Conservation (phyloP, 2,888 invertebrate genomes). For the Acleris holmiana region DNA sequence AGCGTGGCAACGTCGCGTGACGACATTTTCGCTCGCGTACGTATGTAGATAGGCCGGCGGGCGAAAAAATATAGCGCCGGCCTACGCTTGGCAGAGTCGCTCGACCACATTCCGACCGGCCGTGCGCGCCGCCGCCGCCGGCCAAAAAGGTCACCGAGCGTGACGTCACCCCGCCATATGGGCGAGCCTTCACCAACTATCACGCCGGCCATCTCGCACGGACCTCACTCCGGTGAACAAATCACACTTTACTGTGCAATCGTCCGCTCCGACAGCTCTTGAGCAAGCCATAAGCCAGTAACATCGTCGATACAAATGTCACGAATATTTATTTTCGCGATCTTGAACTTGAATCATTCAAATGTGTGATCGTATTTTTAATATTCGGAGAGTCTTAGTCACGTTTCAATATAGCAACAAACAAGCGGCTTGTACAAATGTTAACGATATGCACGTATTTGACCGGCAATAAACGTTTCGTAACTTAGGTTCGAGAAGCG, state of each 20-base stretch:
- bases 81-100: conserved; percentile 82
- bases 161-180: conserved; percentile 81
- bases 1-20: conserved; percentile 85
- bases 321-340: conserved; percentile 17
- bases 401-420: conserved; percentile 14
- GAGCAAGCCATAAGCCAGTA: neutral
- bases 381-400: conserved; percentile 23
- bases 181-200: conserved; percentile 66
- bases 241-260: conserved; percentile 18
- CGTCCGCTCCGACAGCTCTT: conserved; percentile 2
- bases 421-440: conserved; percentile 11
- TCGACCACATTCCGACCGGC: conserved; percentile 82
- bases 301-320: conserved; percentile 13
- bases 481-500: conserved; percentile 55
- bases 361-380: conserved; percentile 15
- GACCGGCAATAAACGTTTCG: conserved; percentile 49
- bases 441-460: conserved; percentile 23
- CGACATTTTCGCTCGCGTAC: conserved; percentile 85
- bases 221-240: conserved; percentile 56
- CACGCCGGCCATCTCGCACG: conserved; percentile 50
- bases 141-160: conserved; percentile 79
- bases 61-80: conserved; percentile 81
- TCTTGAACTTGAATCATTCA: conserved; percentile 31
- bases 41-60: conserved; percentile 79
- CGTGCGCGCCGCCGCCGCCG: conserved; percentile 66